Evolutionary conservation across 1,140 invertebrate genomes (phyloP).

Genomic region (Eumaeus atala): DNA sequence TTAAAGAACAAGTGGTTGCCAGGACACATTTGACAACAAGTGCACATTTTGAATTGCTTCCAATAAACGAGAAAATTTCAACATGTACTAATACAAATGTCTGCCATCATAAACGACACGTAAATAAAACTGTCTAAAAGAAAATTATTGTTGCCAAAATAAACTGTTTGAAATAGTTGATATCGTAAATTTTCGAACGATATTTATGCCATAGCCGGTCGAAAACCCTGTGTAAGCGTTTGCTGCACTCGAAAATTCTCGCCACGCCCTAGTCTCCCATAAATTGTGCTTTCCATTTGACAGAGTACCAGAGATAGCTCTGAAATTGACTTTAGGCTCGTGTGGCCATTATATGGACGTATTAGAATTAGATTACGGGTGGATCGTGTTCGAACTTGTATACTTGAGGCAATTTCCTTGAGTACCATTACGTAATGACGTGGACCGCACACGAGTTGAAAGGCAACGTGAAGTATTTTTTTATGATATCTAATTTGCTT

Average conservation of each 20-base stretch:
- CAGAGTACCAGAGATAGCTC: constrained; percentile 29
- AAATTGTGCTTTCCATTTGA: constrained; percentile 40
- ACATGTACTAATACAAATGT: not conserved
- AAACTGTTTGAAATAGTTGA: constrained; percentile 11
- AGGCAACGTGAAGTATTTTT: not conserved
- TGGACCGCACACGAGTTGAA: constrained; percentile 3
- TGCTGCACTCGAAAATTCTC: constrained; percentile 27
- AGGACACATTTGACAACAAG: too few species aligned
- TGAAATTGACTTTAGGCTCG: constrained; percentile 31
- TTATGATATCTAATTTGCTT: constrained; percentile 6
- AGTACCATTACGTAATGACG: constrained; percentile 37
- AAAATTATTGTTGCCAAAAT: constrained; percentile 14
- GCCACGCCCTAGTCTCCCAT: constrained; percentile 26
- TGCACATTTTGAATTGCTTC: too few species aligned
- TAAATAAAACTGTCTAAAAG: constrained; percentile 15
- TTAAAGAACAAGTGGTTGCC: too few species aligned
- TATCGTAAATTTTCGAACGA: constrained; percentile 17
- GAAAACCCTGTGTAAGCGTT: constrained; percentile 20
- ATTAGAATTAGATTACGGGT: constrained; percentile 35
- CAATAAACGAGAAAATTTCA: too few species aligned
- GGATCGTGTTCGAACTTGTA: constrained; percentile 25
- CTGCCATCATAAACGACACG: not conserved
- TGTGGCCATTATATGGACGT: constrained; percentile 32
- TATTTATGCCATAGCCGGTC: constrained; percentile 19
- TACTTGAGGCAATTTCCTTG: constrained; percentile 33